Conservation (phyloP, 2,113 vertebrate species). For the Perca schrenkii region DNA sequence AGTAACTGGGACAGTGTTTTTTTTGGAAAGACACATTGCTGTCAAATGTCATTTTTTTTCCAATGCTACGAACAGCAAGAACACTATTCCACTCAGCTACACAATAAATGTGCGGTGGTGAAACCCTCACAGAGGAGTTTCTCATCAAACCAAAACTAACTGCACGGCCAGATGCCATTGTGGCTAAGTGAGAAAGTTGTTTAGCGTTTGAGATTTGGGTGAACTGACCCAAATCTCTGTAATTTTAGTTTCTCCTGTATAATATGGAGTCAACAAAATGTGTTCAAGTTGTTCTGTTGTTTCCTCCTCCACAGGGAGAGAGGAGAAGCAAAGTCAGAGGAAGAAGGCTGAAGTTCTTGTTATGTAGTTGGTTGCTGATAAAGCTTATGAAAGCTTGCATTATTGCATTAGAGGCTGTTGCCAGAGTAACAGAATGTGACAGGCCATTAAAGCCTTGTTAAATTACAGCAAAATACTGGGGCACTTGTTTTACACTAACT, state of each 20-base stretch:
- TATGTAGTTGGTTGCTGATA: slow-evolving; percentile 45
- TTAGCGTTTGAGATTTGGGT: neutral
- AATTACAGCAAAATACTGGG: slow-evolving; percentile 60
- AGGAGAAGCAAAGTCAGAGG: neutral
- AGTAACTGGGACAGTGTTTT: slow-evolving; percentile 3
- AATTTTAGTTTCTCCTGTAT: neutral
- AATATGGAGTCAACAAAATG: slow-evolving; percentile 4
- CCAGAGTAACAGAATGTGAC: slow-evolving; percentile 56
- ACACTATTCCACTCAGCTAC: neutral
- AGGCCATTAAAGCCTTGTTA: slow-evolving; percentile 69
- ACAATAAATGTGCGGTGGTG: neutral
- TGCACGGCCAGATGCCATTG: neutral
- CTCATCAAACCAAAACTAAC: neutral
- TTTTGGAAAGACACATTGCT: slow-evolving; percentile 21
- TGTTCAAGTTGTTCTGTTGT: neutral
- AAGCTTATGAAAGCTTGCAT: slow-evolving; percentile 62
- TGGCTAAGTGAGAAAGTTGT: neutral
- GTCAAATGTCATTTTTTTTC: slow-evolving; percentile 2
- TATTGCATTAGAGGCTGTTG: slow-evolving; percentile 36
- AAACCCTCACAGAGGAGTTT: neutral
- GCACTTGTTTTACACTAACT: slow-evolving; percentile 50
- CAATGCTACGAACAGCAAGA: neutral
- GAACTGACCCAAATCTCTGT: neutral
- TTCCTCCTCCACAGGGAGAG: neutral
- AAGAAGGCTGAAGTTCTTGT: neutral